A percentile compares a stretch with the other conserved stretches of the same genome.
Evolutionary conservation across 2,113 vertebrate species (phyloP).

Genomic region (Heterotis niloticus): DNA sequence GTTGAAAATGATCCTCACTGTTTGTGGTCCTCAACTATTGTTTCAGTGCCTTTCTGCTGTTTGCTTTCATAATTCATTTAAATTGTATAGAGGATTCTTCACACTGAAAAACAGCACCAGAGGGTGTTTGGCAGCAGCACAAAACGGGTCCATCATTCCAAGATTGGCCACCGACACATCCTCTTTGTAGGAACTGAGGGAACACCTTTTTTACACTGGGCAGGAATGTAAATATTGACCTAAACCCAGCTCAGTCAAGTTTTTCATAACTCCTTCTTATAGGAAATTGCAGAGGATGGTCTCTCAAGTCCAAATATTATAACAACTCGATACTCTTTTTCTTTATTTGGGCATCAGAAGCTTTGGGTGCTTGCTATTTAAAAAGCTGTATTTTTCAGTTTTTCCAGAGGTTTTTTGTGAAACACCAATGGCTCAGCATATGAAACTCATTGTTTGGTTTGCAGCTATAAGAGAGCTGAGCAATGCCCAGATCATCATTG

Average conservation of each 20-base stretch:
- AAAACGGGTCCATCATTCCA: too few species aligned
- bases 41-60: too few species aligned
- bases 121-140: too few species aligned
- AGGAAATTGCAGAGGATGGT: background rate
- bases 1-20: too few species aligned
- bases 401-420: background rate
- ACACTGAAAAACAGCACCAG: too few species aligned
- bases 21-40: too few species aligned
- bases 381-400: background rate
- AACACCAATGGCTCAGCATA: too few species aligned
- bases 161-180: too few species aligned
- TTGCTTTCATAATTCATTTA: too few species aligned
- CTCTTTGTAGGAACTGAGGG: background rate
- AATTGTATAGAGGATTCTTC: too few species aligned
- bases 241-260: background rate
- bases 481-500: background rate
- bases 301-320: background rate
- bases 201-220: background rate
- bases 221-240: slow-evolving; percentile 26
- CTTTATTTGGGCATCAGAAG: background rate
- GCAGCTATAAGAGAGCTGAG: background rate
- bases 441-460: slow-evolving; percentile 10
- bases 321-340: background rate
- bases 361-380: background rate
- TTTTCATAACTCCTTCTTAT: background rate